A percentile compares a stretch with the other conserved stretches of the same genome.
Conservation (phyloP, 2,797 vertebrate genomes). For the Ciconia nigra region DNA sequence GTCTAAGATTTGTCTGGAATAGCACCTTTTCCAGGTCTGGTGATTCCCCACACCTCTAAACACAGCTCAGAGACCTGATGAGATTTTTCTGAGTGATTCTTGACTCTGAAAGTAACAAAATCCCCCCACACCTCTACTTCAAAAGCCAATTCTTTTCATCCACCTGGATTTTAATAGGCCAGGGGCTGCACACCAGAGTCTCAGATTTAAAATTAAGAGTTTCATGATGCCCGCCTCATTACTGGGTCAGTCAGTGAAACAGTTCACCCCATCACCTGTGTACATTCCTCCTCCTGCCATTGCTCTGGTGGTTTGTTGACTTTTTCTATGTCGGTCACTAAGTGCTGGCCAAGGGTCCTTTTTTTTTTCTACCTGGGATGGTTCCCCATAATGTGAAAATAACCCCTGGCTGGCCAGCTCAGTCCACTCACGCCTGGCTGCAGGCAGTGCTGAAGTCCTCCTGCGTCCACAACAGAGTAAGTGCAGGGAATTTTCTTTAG, state of each 20-base stretch:
- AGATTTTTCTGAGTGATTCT: neutral
- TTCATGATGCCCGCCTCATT: neutral
- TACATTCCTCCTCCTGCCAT: neutral
- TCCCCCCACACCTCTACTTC: neutral
- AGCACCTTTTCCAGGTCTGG: neutral
- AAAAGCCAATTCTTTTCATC: neutral
- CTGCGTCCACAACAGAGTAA: neutral
- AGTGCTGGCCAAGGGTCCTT: neutral
- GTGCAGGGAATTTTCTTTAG: neutral
- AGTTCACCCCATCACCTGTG: accelerated
- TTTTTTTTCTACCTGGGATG: neutral
- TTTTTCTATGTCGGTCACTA: accelerated
- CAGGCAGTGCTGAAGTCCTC: neutral
- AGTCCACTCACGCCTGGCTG: accelerated
- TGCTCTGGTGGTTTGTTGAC: neutral
- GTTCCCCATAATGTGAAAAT: neutral
- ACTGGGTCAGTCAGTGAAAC: neutral
- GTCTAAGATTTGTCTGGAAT: neutral
- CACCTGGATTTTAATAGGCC: neutral
- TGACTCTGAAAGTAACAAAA: neutral
- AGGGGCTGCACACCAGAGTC: neutral
- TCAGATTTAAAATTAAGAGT: neutral
- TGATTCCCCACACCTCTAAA: neutral
- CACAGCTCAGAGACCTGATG: neutral
- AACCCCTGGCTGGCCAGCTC: accelerated